A percentile compares a stretch with the other conserved stretches of the same genome.
Conservation (phyloP, 2,888 invertebrate genomes). For the Tridacna crocea region DNA sequence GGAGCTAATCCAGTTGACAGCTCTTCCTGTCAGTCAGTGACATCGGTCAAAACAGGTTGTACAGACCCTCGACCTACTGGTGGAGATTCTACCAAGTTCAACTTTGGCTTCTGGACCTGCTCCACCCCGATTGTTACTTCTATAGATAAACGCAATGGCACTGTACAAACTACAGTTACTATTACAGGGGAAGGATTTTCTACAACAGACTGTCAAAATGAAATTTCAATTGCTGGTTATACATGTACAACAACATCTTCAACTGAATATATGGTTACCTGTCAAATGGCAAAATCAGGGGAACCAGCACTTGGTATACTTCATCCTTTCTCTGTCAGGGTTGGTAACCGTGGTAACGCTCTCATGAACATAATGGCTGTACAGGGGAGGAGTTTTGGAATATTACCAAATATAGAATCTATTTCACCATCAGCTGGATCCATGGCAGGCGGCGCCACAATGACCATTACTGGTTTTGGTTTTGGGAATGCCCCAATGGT, state of each 20-base stretch:
- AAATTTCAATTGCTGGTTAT: constrained; percentile 63
- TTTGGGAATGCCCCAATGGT: constrained; percentile 57
- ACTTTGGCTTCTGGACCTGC: constrained; percentile 66
- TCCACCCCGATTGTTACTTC: constrained; percentile 62
- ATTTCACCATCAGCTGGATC: constrained; percentile 61
- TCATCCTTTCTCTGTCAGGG: constrained; percentile 55
- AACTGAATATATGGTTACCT: constrained; percentile 38
- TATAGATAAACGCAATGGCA: constrained; percentile 61
- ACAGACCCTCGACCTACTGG: constrained; percentile 45
- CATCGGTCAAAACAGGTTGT: constrained; percentile 55
- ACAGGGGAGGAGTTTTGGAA: constrained; percentile 54
- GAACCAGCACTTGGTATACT: constrained; percentile 56
- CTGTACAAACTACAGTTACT: constrained; percentile 58
- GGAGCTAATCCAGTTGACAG: constrained; percentile 50
- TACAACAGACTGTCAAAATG: constrained; percentile 66
- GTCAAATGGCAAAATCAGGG: constrained; percentile 46
- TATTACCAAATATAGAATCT: constrained; percentile 60
- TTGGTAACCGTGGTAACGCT: constrained; percentile 63
- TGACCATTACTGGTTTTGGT: constrained; percentile 69
- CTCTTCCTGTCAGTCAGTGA: constrained; percentile 57
- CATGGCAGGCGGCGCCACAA: constrained; percentile 57
- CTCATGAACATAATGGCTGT: constrained; percentile 47
- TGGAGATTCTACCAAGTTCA: constrained; percentile 59
- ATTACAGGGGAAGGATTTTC: constrained; percentile 68
- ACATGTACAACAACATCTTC: constrained; percentile 44